Evolutionary conservation across 2,888 invertebrate genomes (phyloP).

Genomic region (Mimachlamys varia): DNA sequence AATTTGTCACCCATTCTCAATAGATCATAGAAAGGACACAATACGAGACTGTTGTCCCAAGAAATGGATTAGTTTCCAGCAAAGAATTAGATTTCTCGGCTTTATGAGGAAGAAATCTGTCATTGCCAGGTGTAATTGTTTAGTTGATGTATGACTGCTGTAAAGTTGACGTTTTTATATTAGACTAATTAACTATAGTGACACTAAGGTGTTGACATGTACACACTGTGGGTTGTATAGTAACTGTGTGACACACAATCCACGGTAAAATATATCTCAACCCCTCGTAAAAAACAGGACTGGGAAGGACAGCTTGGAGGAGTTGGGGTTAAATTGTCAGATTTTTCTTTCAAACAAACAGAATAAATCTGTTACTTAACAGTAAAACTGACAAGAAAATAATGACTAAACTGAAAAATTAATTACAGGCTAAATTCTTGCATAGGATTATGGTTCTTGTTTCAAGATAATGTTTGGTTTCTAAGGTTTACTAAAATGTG

Average conservation of each 20-base stretch:
- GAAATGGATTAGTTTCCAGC: background rate
- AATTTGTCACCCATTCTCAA: background rate
- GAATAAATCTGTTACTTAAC: background rate
- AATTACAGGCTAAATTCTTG: constrained; percentile 7
- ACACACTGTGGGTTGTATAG: background rate
- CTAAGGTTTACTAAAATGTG: too few relatives aligned
- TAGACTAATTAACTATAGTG: background rate
- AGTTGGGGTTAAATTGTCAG: background rate
- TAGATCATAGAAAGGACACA: background rate
- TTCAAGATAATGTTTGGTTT: too few relatives aligned
- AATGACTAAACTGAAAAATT: background rate
- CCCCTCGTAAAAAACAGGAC: background rate
- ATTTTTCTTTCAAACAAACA: background rate
- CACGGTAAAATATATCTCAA: background rate
- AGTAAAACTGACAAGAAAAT: background rate
- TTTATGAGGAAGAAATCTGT: background rate
- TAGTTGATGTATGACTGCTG: background rate
- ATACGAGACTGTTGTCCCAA: background rate
- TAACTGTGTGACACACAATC: background rate
- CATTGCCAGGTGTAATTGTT: constrained; percentile 28
- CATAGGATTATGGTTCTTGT: background rate
- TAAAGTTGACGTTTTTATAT: background rate
- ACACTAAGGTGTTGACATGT: background rate
- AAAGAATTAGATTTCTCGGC: background rate
- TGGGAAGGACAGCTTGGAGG: background rate